Evolutionary conservation across 2,797 vertebrate species (phyloP).

Genomic region (Phalanger gymnotis): DNA sequence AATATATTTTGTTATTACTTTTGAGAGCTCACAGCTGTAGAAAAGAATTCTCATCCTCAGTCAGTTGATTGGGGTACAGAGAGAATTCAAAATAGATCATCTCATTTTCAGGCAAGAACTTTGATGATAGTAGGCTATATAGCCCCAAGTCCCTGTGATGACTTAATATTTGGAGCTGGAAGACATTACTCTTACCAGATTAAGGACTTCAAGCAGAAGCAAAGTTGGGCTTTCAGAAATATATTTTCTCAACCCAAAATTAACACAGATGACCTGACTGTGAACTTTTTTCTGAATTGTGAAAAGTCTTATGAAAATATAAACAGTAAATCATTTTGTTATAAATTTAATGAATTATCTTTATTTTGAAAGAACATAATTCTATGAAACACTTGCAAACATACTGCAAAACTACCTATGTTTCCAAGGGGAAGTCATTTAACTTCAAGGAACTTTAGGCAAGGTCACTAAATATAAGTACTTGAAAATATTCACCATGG

Average conservation of each 20-base stretch:
- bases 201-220: not conserved
- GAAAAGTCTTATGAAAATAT: not conserved
- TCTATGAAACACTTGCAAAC: not conserved
- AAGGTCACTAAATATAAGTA: not conserved
- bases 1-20: constrained; percentile 35
- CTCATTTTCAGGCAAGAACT: not conserved
- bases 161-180: not conserved
- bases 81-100: not conserved
- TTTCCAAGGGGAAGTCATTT: not conserved
- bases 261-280: not conserved
- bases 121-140: not conserved
- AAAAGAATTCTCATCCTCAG: constrained; percentile 23
- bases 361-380: not conserved
- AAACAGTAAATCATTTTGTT: not conserved
- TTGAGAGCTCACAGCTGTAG: constrained; percentile 27
- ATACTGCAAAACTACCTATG: not conserved
- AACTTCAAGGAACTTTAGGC: not conserved
- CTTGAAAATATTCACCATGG: not conserved
- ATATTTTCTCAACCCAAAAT: not conserved
- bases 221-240: not conserved
- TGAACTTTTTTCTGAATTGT: not conserved
- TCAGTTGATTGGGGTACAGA: constrained; percentile 31
- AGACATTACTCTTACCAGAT: not conserved
- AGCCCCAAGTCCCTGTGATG: not conserved
- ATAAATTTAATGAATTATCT: not conserved